Evolutionary conservation across 2,888 invertebrate genomes (phyloP), one percentile per base, ranked within the genome.

Genomic region (Argyresthia goedartella): DNA sequence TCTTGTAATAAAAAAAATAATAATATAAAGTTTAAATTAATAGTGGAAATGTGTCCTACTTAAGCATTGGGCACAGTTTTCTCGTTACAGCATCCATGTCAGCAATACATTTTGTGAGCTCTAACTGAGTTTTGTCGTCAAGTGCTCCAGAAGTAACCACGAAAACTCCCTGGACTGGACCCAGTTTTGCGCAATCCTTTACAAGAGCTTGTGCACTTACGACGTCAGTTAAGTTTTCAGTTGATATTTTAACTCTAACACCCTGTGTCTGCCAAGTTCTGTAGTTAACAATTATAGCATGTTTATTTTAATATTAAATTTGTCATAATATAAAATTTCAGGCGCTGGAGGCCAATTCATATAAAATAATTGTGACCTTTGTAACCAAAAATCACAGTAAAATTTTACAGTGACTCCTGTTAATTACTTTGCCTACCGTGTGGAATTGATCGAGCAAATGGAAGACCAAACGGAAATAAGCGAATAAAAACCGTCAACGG

Each of bases 11-110:
- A 4, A 25, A 25, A 2, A 25, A 25, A 25, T 25, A 25, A 25
- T 25, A 25, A 25, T 25, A 4, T 25, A 25, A 25, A 25, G 25
- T 25, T 11, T 39, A 4, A 39, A 39, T 39, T 39, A 39, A 4
- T 39, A 10, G 11, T 39, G 3, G 2, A 39, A 10, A 39, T 11
- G 11, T 7, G 10, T 39, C 51, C 35, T n/a, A 51, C 51, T 51
- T 35, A 3, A 51, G 10, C 11, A 4, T 3, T 9, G 51, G 39
- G 13, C 45, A 51, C 11, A 39, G 7, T 15, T 51, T 51, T n/a
- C 51, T 51, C n/a, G 51, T 39, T 2, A 45, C 51, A 14, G 8
- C 10, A n/a, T 52, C 52, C n/a, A 52, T n/a, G 15, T 39, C 33
- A 3, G 13, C 4, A 4, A 52, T 36, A 0, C 16, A 33, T 1